A percentile compares a stretch with the other conserved stretches of the same genome.
These are phyloP conservation scores for Ceyx margarethae DNA, from an alignment of 2,113 vertebrate genomes.

Conservation along the genomic window DNA sequence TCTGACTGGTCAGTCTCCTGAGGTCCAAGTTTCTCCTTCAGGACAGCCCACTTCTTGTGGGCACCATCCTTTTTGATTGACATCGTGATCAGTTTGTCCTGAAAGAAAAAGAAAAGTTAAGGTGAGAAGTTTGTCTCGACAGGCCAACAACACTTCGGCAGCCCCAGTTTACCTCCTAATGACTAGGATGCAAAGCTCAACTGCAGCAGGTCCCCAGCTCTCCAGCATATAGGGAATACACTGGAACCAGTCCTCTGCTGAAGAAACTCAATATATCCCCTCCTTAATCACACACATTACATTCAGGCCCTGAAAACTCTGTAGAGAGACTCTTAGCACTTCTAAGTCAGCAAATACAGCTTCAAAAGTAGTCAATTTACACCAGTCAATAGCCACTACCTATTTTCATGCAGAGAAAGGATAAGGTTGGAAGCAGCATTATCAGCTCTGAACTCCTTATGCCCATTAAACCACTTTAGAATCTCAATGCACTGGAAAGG, in stretches of 20 bases:
- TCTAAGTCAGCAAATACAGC: not conserved
- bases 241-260: not conserved
- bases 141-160: not conserved
- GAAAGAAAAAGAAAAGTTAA: not conserved
- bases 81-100: constrained; percentile 75
- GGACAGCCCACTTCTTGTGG: constrained; percentile 88
- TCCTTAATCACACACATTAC: not conserved
- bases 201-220: not conserved
- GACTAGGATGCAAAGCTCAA: not conserved
- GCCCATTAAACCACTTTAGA: constrained; percentile 13
- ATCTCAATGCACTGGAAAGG: not conserved
- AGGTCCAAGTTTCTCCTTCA: constrained; percentile 86
- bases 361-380: constrained; percentile 30
- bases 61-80: constrained; percentile 79
- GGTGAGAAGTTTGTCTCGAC: not conserved
- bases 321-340: not conserved
- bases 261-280: not conserved
- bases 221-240: not conserved
- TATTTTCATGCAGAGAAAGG: constrained; percentile 6
- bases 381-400: not conserved
- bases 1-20: constrained; percentile 88
- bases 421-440: not conserved
- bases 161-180: not conserved
- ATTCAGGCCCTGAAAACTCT: not conserved
- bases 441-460: not conserved